Percentiles rank a stretch among this genome's conserved stretches.
Evolutionary conservation across 2,888 invertebrate species (phyloP).

Genomic region (Eristalis arbustorum): DNA sequence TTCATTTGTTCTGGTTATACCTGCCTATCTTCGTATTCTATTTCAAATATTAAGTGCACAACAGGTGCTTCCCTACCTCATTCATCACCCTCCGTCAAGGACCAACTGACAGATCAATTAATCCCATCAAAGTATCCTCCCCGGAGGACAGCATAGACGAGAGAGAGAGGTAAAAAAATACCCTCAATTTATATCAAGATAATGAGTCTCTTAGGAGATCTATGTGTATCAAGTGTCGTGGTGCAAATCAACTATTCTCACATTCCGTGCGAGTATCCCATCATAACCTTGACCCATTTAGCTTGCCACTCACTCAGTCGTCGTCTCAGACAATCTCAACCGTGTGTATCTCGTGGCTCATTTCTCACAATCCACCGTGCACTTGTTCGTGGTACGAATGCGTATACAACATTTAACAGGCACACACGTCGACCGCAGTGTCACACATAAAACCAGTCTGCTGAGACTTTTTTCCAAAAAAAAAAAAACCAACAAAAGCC

Average conservation of each 20-base stretch:
- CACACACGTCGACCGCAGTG: not conserved
- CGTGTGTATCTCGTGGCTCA: not conserved
- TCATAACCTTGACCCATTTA: not conserved
- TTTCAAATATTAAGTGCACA: no score
- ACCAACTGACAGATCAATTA: not conserved
- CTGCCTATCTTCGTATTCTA: no score
- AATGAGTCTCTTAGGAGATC: slow-evolving; percentile 11
- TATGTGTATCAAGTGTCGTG: no score
- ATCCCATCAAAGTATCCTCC: not conserved
- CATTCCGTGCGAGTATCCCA: not conserved
- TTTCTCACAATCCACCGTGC: not conserved
- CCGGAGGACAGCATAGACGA: not conserved
- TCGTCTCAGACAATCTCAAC: not conserved
- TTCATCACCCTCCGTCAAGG: no score
- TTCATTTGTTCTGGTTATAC: no score
- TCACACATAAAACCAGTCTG: not conserved
- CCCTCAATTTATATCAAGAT: not conserved
- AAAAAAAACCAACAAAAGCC: not conserved
- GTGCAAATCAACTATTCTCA: not conserved
- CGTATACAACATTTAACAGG: not conserved
- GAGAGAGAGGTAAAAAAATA: not conserved
- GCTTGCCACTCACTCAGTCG: not conserved
- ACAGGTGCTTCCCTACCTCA: no score
- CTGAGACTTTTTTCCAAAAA: not conserved
- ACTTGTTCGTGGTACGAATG: not conserved